Evolutionary conservation across 2,888 invertebrate species (phyloP), one percentile per base, ranked within the genome.

Genomic region (Pinctada fucata): DNA sequence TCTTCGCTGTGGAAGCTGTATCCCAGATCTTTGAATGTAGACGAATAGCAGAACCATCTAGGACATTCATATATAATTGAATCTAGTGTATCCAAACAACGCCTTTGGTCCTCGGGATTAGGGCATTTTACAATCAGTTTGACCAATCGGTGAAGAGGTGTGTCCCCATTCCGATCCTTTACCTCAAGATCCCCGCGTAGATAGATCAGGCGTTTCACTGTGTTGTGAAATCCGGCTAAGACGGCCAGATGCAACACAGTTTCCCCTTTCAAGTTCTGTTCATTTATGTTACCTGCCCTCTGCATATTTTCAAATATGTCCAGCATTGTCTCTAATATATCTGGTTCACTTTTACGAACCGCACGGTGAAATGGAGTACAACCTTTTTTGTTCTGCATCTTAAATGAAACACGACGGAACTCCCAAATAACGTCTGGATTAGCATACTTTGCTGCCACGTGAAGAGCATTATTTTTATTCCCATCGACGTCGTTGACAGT

Each of bases 401-500:
- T 90, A 75, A 89, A 87, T 31, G 86, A 83, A 5, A 90, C 87
- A 77, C 82, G 85, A 3, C 88, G 81, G 75, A 88, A 90, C 75
- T 88, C 88, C 89, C 89, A 88, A 67, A 90, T 75, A 0, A 90
- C 88, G 13, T 88, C 88, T 1, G 88, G 89, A 52, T 81, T 80
- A n/a, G 88, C 87, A 79, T 83, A 80, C 72, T 85, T 85, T 45
- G 91, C 91, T 2, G 91, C 91, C 16, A 90, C 80, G 75, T 92
- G 91, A 4, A 92, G 85, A 6, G 91, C 88, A 72, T 90, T 92
- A 81, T 91, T 90, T 2, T 91, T 90, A 64, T 83, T 50, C 6
- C 82, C 81, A 76, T 92, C 91, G 65, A 80, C 81, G 0, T 88
- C 88, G 76, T 92, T 90, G 13, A 92, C 84, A 82, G 90, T 87